A percentile compares a stretch with the other conserved stretches of the same genome.
Evolutionary conservation across 2,888 invertebrate species (phyloP).

Genomic region (Sminthurides aquaticus): DNA sequence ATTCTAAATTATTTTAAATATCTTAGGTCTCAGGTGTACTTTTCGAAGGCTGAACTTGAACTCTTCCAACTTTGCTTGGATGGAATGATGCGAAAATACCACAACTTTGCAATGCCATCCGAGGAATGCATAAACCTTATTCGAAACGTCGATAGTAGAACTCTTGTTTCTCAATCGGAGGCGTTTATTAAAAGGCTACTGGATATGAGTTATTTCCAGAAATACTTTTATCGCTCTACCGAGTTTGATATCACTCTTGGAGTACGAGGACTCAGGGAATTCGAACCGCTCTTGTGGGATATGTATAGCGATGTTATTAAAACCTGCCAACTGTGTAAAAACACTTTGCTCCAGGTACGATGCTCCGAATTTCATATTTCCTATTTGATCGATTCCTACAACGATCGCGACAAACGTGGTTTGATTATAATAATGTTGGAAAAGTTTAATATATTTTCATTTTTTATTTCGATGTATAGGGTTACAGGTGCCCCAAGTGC

Average conservation of each 20-base stretch:
- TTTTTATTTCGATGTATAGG: conserved; percentile 21
- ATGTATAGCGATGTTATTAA: conserved; percentile 13
- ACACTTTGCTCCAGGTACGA: conserved; percentile 16
- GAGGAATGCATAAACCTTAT: conserved; percentile 33
- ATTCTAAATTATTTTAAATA: too few relatives aligned
- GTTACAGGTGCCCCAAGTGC: conserved; percentile 28
- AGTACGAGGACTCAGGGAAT: conserved; percentile 32
- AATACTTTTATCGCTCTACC: conserved; percentile 15
- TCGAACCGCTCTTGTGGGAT: conserved; percentile 25
- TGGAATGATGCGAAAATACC: conserved; percentile 28
- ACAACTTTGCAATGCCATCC: conserved; percentile 31
- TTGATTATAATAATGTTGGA: too few relatives aligned
- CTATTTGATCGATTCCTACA: too few relatives aligned
- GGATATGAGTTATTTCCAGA: conserved; percentile 32
- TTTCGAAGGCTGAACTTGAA: conserved; percentile 34
- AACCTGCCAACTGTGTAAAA: conserved; percentile 16
- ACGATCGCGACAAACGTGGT: too few relatives aligned
- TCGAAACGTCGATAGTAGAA: conserved; percentile 26
- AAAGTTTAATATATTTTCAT: too few relatives aligned
- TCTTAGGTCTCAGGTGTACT: conserved; percentile 34
- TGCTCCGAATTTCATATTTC: background rate
- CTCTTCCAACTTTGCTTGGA: conserved; percentile 38
- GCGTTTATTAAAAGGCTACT: conserved; percentile 36
- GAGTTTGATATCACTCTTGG: conserved; percentile 36
- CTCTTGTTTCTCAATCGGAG: conserved; percentile 26